phyloP scores from a whole-genome alignment of 2,888 invertebrate genomes.

The Cheiracanthium punctorium region DNA sequence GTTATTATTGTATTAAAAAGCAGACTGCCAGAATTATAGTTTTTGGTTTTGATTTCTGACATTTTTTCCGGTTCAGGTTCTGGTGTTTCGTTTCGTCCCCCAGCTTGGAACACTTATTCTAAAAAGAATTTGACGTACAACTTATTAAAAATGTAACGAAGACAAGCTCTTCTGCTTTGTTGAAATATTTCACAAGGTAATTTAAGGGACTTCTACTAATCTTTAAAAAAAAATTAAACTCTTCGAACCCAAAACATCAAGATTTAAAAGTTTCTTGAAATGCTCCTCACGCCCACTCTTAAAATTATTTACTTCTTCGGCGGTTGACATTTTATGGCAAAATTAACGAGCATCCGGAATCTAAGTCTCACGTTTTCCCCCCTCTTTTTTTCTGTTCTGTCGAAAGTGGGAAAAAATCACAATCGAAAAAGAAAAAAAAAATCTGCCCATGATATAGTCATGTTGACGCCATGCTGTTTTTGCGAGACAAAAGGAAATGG shows the following conservation, averaged over 20 bases:
- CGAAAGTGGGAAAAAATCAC: background rate
- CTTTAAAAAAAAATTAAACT: no score
- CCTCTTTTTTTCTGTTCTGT: background rate
- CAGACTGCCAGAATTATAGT: no score
- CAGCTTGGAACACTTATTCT: no score
- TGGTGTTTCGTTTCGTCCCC: no score
- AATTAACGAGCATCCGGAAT: conserved; percentile 9
- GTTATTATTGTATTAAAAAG: no score
- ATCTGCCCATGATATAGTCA: background rate
- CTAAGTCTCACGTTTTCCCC: background rate
- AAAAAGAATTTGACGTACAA: no score
- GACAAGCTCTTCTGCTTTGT: no score
- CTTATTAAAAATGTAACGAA: no score
- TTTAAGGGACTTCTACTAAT: no score
- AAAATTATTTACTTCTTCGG: background rate
- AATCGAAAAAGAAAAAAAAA: conserved; percentile 8
- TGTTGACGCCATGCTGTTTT: conserved; percentile 8
- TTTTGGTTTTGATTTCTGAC: no score
- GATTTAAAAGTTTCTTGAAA: background rate
- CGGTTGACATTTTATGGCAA: background rate
- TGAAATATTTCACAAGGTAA: no score
- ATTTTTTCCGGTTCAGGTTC: no score
- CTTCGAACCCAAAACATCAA: background rate
- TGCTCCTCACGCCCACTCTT: background rate
- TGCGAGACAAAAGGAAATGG: conserved; percentile 8